Evolutionary conservation across 2,113 vertebrate species (phyloP).

Genomic region (Pao palembangensis): DNA sequence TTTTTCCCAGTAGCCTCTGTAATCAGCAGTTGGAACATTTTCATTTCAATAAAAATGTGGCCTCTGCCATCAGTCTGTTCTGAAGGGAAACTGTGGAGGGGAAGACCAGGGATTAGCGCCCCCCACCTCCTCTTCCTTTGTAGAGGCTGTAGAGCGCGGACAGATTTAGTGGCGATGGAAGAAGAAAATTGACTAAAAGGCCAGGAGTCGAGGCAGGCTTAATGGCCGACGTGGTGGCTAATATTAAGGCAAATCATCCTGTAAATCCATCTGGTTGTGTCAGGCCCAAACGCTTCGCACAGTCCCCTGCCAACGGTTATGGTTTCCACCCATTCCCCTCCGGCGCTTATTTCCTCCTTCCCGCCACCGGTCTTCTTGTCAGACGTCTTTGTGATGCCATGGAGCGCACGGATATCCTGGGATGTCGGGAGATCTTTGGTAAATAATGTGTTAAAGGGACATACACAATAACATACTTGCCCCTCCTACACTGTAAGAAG

Average conservation of each 20-base stretch:
- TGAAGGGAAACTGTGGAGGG: slow-evolving; percentile 24
- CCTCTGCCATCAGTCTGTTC: slow-evolving; percentile 17
- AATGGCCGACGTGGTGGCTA: slow-evolving; percentile 44
- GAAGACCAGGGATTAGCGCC: too few species aligned
- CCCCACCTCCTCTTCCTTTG: too few species aligned
- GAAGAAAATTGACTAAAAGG: slow-evolving; percentile 6
- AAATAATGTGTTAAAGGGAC: slow-evolving; percentile 16
- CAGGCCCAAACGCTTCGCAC: slow-evolving; percentile 26
- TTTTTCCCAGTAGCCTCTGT: slow-evolving; percentile 40
- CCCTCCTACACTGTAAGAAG: slow-evolving; percentile 26
- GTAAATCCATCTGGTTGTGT: slow-evolving; percentile 49
- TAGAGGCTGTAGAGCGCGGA: background rate
- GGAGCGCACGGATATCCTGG: too few species aligned
- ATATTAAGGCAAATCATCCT: slow-evolving; percentile 50
- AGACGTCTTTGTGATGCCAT: background rate
- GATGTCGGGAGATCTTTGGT: too few species aligned
- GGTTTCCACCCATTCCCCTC: slow-evolving; percentile 43
- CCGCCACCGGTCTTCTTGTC: slow-evolving; percentile 18
- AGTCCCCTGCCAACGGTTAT: slow-evolving; percentile 35
- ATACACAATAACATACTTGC: slow-evolving; percentile 36
- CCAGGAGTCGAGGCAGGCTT: slow-evolving; percentile 32
- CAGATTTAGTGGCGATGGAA: slow-evolving; percentile 20
- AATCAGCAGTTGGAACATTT: slow-evolving; percentile 64
- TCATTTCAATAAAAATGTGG: slow-evolving; percentile 52
- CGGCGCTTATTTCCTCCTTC: slow-evolving; percentile 32